phyloP scores from a whole-genome alignment of 2,113 vertebrate species.

The Gadus macrocephalus region DNA sequence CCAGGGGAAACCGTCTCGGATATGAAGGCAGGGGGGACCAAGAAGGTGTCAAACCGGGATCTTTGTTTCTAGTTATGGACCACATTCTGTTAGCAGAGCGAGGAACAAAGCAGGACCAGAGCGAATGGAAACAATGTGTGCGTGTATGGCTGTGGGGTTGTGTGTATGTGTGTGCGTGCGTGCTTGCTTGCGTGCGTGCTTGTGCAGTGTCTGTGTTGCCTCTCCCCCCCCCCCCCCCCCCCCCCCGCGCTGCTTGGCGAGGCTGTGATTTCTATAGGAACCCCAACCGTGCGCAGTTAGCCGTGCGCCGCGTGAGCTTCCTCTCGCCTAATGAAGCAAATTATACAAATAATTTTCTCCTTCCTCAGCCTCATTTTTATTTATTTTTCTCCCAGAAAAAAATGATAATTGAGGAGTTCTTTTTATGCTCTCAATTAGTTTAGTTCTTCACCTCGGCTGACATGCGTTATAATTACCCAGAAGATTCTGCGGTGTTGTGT shows the following conservation, averaged over 20 bases:
- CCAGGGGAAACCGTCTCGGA: too few species aligned
- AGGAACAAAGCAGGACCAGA: too few species aligned
- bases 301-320: constrained; percentile 23
- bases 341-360: constrained; percentile 48
- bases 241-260: too few species aligned
- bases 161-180: too few species aligned
- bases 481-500: constrained; percentile 25
- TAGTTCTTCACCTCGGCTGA: constrained; percentile 25
- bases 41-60: too few species aligned
- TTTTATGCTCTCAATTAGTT: constrained; percentile 65
- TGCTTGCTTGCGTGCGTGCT: too few species aligned
- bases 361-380: constrained; percentile 38
- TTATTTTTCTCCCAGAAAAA: constrained; percentile 43
- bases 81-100: too few species aligned
- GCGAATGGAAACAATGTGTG: background rate
- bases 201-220: too few species aligned
- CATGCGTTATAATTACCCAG: constrained; percentile 52
- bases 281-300: constrained; percentile 30
- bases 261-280: background rate
- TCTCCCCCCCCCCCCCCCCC: too few species aligned
- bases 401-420: constrained; percentile 50
- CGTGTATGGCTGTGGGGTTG: background rate
- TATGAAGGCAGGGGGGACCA: too few species aligned
- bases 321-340: constrained; percentile 55
- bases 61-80: too few species aligned